Conservation (phyloP, 2,888 invertebrate genomes). For the Carcina quercana region DNA sequence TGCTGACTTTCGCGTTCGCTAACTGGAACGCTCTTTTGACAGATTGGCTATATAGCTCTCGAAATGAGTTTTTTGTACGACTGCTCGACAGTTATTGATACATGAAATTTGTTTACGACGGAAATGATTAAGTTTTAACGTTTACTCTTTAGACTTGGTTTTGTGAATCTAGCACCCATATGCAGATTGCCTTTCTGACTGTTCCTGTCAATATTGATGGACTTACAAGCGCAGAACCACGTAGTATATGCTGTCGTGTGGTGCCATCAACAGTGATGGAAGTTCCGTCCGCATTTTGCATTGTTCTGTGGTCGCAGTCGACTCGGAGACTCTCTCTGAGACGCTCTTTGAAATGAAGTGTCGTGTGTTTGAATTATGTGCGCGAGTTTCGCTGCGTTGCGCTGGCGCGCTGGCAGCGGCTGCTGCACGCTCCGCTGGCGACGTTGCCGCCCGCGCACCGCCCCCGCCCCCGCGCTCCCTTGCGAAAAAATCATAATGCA, state of each 20-base stretch:
- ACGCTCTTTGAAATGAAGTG: slow-evolving; percentile 30
- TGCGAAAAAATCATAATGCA: slow-evolving; percentile 74
- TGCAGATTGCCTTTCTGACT: no score
- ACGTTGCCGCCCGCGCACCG: slow-evolving; percentile 40
- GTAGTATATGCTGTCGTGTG: slow-evolving; percentile 19
- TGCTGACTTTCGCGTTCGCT: slow-evolving; percentile 55
- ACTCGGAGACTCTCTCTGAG: slow-evolving; percentile 25
- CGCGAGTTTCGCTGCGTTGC: slow-evolving; percentile 56
- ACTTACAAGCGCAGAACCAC: no score
- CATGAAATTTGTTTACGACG: slow-evolving; percentile 14
- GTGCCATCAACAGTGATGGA: slow-evolving; percentile 19
- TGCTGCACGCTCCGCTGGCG: slow-evolving; percentile 66
- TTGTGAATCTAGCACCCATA: no score
- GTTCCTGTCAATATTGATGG: no score
- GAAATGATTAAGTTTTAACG: slow-evolving; percentile 6
- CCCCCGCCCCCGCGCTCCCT: slow-evolving; percentile 64
- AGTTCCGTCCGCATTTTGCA: slow-evolving; percentile 22
- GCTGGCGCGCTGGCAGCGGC: slow-evolving; percentile 49
- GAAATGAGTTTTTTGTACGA: slow-evolving; percentile 24
- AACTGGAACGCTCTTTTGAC: slow-evolving; percentile 50
- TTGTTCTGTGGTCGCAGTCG: slow-evolving; percentile 22
- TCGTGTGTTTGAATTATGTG: slow-evolving; percentile 30
- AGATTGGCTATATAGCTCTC: slow-evolving; percentile 24
- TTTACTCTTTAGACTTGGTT: no score
- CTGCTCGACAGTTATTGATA: slow-evolving; percentile 24